Conservation (phyloP, 1,140 invertebrate genomes). For the Zaprionus ghesquierei region DNA sequence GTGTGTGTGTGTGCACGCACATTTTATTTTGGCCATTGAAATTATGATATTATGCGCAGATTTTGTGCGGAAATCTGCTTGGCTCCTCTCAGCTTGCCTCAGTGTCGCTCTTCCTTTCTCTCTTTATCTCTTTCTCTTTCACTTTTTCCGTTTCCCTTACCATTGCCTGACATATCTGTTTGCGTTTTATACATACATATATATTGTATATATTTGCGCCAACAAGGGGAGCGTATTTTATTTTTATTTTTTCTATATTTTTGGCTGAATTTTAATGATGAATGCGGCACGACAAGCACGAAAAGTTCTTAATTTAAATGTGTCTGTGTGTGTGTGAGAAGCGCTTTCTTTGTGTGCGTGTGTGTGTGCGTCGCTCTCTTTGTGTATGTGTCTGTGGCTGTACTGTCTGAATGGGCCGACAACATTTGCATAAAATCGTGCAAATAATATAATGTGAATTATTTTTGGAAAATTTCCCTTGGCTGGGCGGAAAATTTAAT, state of each 20-base stretch:
- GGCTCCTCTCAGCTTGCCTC: background rate
- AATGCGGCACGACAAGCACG: conserved; percentile 37
- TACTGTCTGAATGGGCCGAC: conserved; percentile 1
- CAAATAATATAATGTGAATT: conserved; percentile 62
- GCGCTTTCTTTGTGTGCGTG: conserved; percentile 1
- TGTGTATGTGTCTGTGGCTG: background rate
- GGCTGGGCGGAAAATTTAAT: conserved; percentile 39
- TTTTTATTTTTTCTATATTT: conserved; percentile 41
- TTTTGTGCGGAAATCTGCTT: conserved; percentile 30
- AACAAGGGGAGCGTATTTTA: conserved; percentile 28
- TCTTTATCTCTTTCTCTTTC: background rate
- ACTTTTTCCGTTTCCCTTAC: background rate
- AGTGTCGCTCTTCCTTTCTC: background rate
- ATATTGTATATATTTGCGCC: background rate
- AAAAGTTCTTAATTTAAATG: conserved; percentile 43
- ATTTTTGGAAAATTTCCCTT: conserved; percentile 40
- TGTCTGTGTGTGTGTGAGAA: conserved; percentile 2
- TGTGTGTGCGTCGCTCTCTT: no score
- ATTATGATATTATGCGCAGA: conserved; percentile 55
- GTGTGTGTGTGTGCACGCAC: background rate
- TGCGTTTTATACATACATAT: background rate
- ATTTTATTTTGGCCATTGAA: conserved; percentile 16
- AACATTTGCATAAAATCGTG: conserved; percentile 61
- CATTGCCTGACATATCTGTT: background rate
- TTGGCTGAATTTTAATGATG: conserved; percentile 63